These are phyloP conservation scores for Acleris emargana DNA, from an alignment of 2,888 invertebrate genomes.

Conservation along the genomic window DNA sequence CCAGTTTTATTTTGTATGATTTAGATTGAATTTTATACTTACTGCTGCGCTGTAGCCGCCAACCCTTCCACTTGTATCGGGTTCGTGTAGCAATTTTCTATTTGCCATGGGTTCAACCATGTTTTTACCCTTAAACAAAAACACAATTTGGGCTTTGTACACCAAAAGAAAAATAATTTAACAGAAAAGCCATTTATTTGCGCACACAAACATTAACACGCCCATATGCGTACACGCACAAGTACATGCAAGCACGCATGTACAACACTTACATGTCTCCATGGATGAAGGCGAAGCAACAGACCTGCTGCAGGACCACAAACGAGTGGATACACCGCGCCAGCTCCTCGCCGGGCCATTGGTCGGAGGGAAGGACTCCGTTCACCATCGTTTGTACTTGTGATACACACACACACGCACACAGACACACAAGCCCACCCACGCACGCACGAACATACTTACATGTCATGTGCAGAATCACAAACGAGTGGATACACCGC, in stretches of 20 bases:
- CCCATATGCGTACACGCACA: too few relatives aligned
- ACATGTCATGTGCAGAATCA: conserved; percentile 54
- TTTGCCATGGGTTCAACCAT: conserved; percentile 89
- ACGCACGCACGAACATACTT: conserved; percentile 42
- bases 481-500: conserved; percentile 58
- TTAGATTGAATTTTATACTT: conserved; percentile 48
- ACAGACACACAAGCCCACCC: too few relatives aligned
- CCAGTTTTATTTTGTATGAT: too few relatives aligned
- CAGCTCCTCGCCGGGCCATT: conserved; percentile 77
- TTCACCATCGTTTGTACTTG: conserved; percentile 36
- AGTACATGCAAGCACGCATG: too few relatives aligned
- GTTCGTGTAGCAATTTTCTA: conserved; percentile 85
- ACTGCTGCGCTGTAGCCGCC: conserved; percentile 83
- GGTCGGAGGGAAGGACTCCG: conserved; percentile 51
- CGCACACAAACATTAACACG: too few relatives aligned
- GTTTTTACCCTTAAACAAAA: conserved; percentile 81
- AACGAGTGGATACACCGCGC: conserved; percentile 61
- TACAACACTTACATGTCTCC: conserved; percentile 58
- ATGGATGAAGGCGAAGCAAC: conserved; percentile 47
- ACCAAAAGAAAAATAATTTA: not conserved
- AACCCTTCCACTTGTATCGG: conserved; percentile 84
- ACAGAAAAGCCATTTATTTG: not conserved
- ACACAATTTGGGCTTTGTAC: not conserved
- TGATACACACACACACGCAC: too few relatives aligned
- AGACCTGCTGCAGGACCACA: conserved; percentile 47